Base-by-base conservation (phyloP, 2,888 invertebrate genomes). In the Chloromyia formosa region DNA sequence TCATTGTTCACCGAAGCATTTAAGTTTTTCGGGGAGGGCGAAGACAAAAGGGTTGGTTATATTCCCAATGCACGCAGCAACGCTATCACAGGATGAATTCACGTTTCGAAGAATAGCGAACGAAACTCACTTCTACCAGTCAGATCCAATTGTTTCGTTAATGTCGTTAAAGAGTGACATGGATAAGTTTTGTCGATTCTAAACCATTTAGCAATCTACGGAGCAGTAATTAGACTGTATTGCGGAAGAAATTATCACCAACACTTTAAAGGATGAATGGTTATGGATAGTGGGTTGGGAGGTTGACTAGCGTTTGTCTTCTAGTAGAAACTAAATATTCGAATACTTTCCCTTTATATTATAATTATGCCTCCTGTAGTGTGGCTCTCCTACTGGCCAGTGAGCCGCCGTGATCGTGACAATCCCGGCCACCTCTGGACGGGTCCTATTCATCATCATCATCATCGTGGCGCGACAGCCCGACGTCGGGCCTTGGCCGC, bases 91-190 rank as follows among this genome's bases (percentile, higher is more conserved):
- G n/a, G 49, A 66, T 5, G 49, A 35, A 27, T 4, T 20, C 66
- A 66, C 45, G 22, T n/a, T 12, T n/a, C 3, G 16, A 49, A n/a
- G 16, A 49, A n/a, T n/a, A 49, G 49, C 14, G 49, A n/a, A 49
- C 3, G 49, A 49, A 49, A 49, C 3, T 49, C 14, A 49, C 7
- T 66, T 66, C 49, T 22, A 66, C 22, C 27, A 49, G 66, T 66
- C 66, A 66, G 45, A 66, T 66, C 12, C 49, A 66, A 66, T 66
- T 66, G 66, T 66, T 66, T 66, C 66, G 66, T 66, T 66, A 66
- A 66, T 66, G 16, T 27, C 45, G 18, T 66, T 45, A 66, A 66
- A 49, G 22, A 10, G 49, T n/a, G 20, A 66, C 45, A 64, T 12
- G 45, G 66, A 66, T 66, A 66, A 66, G 66, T 66, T 66, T 35